Evolutionary conservation across 2,888 invertebrate genomes (phyloP).

Genomic region (Cheiracanthium punctorium): DNA sequence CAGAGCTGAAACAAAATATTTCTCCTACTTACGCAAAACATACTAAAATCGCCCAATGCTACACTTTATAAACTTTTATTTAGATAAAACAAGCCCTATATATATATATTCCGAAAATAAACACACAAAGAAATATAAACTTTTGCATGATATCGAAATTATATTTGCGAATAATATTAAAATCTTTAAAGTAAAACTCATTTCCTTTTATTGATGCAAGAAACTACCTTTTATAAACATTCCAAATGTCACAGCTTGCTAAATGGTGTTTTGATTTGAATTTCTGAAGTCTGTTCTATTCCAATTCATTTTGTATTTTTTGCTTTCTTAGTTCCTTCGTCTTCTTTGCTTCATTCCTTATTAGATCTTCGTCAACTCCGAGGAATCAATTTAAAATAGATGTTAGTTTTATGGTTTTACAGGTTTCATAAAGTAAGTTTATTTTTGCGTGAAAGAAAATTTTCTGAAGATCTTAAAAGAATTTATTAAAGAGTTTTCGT

Average conservation of each 20-base stretch:
- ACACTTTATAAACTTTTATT: no score
- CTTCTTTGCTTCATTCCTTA: not conserved
- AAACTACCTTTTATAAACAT: not conserved
- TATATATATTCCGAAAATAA: not conserved
- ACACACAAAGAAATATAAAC: not conserved
- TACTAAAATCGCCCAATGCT: no score
- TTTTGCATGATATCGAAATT: not conserved
- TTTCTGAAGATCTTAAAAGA: no score
- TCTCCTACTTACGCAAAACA: no score
- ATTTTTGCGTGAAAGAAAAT: no score
- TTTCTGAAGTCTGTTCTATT: not conserved
- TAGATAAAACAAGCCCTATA: no score
- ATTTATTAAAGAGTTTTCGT: no score
- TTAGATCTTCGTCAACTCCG: not conserved
- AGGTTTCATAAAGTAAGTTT: no score
- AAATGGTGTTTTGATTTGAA: constrained; percentile 4
- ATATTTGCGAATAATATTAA: not conserved
- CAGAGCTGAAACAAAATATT: no score
- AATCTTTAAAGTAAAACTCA: not conserved
- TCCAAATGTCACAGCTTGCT: not conserved
- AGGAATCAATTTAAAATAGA: not conserved
- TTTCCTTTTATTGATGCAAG: not conserved
- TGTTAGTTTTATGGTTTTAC: not conserved
- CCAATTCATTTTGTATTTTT: not conserved
- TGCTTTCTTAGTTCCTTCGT: no score